Percentiles rank a stretch among this genome's conserved stretches.
Conservation (phyloP, 1,140 invertebrate species). For the Thaumatotibia leucotreta region DNA sequence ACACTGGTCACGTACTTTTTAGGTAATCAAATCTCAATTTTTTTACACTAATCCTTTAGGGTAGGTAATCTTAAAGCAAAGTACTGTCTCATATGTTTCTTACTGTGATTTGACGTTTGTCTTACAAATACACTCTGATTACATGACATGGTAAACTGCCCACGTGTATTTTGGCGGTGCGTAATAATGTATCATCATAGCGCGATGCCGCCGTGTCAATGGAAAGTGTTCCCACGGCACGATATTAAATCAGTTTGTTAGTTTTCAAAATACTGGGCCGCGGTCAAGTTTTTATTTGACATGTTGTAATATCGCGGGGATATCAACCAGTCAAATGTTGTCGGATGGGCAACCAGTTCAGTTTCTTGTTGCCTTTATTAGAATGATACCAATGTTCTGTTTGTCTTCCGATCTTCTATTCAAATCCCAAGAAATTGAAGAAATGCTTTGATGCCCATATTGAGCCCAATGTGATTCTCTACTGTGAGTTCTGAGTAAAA, state of each 20-base stretch:
- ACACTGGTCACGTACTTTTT: too few relatives aligned
- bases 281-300: not conserved
- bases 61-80: not conserved
- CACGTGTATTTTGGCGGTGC: conserved; percentile 56
- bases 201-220: not conserved
- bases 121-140: conserved; percentile 43
- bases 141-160: conserved; percentile 54
- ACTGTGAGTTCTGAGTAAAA: too few relatives aligned
- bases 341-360: too few relatives aligned
- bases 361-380: too few relatives aligned
- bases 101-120: not conserved
- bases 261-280: not conserved
- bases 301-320: not conserved
- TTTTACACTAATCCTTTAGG: too few relatives aligned
- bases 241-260: not conserved
- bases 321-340: too few relatives aligned
- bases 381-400: too few relatives aligned
- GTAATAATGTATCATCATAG: conserved; percentile 56
- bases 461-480: too few relatives aligned
- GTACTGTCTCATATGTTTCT: not conserved
- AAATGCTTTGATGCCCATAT: too few relatives aligned
- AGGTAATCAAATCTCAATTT: too few relatives aligned
- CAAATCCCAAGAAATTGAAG: too few relatives aligned
- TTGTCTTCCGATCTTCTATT: too few relatives aligned
- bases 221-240: conserved; percentile 5